Percentiles rank a stretch among this genome's conserved stretches.
Evolutionary conservation across 1,140 invertebrate species (phyloP).

Genomic region (Nasonia longicornis): DNA sequence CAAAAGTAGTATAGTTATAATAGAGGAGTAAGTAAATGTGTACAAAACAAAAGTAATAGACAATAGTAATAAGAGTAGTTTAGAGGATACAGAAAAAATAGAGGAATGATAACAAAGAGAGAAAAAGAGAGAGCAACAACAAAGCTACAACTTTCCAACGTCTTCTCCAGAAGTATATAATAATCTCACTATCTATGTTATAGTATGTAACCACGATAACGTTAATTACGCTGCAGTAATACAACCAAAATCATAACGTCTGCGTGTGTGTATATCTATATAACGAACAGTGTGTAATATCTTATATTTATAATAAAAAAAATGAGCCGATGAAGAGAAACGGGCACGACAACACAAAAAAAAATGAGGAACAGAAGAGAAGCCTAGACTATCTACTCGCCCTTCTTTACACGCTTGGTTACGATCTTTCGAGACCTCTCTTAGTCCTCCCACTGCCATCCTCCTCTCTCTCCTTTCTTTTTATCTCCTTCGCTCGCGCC

Average conservation of each 20-base stretch:
- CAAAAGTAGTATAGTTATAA: constrained; percentile 6
- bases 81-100: constrained; percentile 28
- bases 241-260: not conserved
- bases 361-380: not conserved
- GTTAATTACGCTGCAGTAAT: not conserved
- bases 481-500: constrained; percentile 23
- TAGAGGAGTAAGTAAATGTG: constrained; percentile 8
- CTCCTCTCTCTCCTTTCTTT: constrained; percentile 42
- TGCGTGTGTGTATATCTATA: not conserved
- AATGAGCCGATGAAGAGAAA: constrained; percentile 27
- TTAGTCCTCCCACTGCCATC: constrained; percentile 38
- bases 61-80: constrained; percentile 1
- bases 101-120: constrained; percentile 26
- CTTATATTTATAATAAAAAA: not conserved
- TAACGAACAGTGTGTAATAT: not conserved
- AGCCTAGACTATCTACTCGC: constrained; percentile 34
- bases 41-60: constrained; percentile 25
- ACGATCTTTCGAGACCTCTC: constrained; percentile 33
- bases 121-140: constrained; percentile 15
- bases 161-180: not conserved
- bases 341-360: constrained; percentile 27
- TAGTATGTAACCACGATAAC: not conserved
- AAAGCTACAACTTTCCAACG: constrained; percentile 35
- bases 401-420: constrained; percentile 39
- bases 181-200: not conserved